phyloP scores from a whole-genome alignment of 2,888 invertebrate genomes.

The Abscondita cerata region DNA sequence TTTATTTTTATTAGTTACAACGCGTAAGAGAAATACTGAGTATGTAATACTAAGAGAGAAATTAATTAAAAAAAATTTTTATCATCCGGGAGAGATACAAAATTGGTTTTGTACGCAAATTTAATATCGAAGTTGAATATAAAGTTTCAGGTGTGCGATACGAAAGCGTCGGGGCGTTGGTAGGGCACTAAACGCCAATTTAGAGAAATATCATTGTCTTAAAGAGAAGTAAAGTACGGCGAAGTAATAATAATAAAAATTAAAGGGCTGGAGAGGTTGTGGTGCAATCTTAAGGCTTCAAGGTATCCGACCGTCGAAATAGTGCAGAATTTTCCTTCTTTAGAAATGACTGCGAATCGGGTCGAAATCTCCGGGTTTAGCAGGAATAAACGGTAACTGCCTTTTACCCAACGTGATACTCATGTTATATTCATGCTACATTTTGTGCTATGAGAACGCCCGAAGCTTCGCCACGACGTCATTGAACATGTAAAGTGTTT shows the following conservation, averaged over 20 bases:
- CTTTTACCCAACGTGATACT: conserved; percentile 38
- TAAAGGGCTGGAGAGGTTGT: conserved; percentile 1
- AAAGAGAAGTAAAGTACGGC: neutral
- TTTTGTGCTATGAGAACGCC: conserved; percentile 36
- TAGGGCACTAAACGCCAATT: neutral
- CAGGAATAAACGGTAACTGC: conserved; percentile 41
- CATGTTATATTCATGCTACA: conserved; percentile 43
- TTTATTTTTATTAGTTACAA: neutral
- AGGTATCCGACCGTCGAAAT: conserved; percentile 12
- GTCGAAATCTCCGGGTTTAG: conserved; percentile 32
- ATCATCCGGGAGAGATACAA: no score
- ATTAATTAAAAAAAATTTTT: neutral
- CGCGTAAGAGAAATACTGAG: neutral
- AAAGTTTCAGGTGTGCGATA: neutral
- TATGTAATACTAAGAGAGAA: neutral
- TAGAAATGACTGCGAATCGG: conserved; percentile 25
- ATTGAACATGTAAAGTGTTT: conserved; percentile 41
- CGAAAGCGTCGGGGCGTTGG: neutral
- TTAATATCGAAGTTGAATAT: conserved; percentile 1
- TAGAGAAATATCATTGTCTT: conserved; percentile 6
- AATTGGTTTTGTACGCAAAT: neutral
- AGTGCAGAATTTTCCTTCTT: conserved; percentile 1
- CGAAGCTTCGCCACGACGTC: conserved; percentile 37
- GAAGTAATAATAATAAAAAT: conserved; percentile 21
- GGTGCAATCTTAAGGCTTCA: conserved; percentile 12